A percentile compares a stretch with the other conserved stretches of the same genome.
Conservation (phyloP, 1,140 invertebrate species). For the Ceratitis capitata region DNA sequence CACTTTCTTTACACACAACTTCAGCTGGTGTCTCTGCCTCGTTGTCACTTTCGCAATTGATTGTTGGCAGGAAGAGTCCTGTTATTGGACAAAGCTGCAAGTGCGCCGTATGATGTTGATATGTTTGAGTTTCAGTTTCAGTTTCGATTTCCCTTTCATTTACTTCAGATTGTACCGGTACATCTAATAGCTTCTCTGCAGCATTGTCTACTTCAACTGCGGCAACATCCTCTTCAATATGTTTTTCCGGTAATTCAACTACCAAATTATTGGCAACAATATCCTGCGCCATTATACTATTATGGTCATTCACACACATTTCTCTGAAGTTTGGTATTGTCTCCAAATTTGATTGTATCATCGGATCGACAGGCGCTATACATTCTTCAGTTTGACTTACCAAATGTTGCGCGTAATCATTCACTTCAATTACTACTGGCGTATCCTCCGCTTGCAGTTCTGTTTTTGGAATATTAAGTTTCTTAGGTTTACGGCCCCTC, state of each 20-base stretch:
- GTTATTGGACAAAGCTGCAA: slow-evolving; percentile 61
- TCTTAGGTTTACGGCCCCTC: not conserved
- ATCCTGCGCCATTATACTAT: not conserved
- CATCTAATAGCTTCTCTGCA: not conserved
- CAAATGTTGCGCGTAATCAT: not conserved
- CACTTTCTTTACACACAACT: not conserved
- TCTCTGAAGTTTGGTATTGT: slow-evolving; percentile 22
- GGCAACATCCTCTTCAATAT: not conserved
- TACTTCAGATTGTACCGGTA: not conserved
- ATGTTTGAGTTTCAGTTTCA: slow-evolving; percentile 11
- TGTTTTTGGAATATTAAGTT: slow-evolving; percentile 17
- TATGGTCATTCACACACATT: not conserved
- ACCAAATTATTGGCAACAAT: not conserved
- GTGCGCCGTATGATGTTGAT: slow-evolving; percentile 43
- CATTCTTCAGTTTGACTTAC: not conserved
- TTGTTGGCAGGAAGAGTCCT: slow-evolving; percentile 54
- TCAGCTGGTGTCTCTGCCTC: not conserved
- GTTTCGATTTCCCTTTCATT: not conserved
- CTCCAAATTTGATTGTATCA: slow-evolving; percentile 5
- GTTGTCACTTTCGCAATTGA: slow-evolving; percentile 17
- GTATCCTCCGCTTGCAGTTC: not conserved
- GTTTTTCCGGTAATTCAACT: not conserved
- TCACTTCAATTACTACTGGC: not conserved
- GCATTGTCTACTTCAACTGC: not conserved
- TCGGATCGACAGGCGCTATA: not conserved